A percentile compares a stretch with the other conserved stretches of the same genome.
Conservation (phyloP, 1,140 invertebrate species). For the Pseudomyrmex cubaensis region DNA sequence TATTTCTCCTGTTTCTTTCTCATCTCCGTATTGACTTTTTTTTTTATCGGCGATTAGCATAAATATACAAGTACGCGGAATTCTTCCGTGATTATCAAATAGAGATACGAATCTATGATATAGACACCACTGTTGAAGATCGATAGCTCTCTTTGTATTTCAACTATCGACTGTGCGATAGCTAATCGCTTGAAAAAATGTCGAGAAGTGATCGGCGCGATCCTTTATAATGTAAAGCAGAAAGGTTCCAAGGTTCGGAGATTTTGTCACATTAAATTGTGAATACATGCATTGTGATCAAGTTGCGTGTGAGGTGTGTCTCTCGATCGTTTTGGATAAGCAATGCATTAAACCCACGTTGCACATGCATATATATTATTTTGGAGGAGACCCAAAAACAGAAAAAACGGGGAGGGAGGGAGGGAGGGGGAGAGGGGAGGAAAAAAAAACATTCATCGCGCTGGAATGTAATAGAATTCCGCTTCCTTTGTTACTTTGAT, state of each 20-base stretch:
- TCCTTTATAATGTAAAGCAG: neutral
- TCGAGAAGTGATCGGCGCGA: neutral
- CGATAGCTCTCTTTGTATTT: slow-evolving; percentile 41
- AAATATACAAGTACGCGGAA: slow-evolving; percentile 42
- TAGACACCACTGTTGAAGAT: slow-evolving; percentile 41
- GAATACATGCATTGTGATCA: too few relatives aligned
- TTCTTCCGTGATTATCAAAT: slow-evolving; percentile 48
- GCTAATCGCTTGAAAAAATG: neutral
- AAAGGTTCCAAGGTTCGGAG: neutral
- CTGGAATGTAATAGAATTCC: neutral
- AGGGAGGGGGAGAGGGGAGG: too few relatives aligned
- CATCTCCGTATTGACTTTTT: slow-evolving; percentile 53
- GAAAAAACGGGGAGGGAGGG: too few relatives aligned
- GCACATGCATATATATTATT: too few relatives aligned
- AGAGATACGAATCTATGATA: slow-evolving; percentile 3
- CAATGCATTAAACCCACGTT: too few relatives aligned
- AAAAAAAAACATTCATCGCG: too few relatives aligned
- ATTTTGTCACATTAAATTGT: too few relatives aligned
- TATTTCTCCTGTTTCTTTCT: slow-evolving; percentile 35
- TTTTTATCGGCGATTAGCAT: slow-evolving; percentile 52
- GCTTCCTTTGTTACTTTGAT: slow-evolving; percentile 10
- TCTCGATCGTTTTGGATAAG: too few relatives aligned
- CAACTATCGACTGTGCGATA: slow-evolving; percentile 26
- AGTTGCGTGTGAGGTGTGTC: too few relatives aligned
- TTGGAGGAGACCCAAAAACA: too few relatives aligned